Conservation (phyloP, 2,888 invertebrate species). For the Myathropa florea region DNA sequence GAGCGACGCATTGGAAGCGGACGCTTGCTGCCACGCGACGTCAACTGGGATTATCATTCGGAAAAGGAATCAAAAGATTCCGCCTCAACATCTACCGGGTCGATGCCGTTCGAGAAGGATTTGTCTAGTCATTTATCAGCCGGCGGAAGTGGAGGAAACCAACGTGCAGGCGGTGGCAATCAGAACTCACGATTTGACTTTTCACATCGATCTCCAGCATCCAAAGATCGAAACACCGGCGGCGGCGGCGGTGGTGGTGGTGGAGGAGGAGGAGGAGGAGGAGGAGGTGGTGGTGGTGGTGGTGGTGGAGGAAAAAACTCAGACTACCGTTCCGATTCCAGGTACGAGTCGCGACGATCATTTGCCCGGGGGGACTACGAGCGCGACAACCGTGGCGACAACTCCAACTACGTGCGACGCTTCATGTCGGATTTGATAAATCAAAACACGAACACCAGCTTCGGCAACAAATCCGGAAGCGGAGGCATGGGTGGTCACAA, state of each 20-base stretch:
- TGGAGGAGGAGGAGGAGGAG: no score
- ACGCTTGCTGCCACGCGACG: conserved; percentile 85
- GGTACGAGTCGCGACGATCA: conserved; percentile 64
- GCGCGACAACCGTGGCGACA: conserved; percentile 66
- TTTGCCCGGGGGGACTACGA: conserved; percentile 70
- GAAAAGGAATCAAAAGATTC: conserved; percentile 64
- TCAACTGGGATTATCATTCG: conserved; percentile 81
- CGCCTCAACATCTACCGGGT: conserved; percentile 68
- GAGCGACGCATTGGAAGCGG: conserved; percentile 91
- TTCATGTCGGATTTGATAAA: conserved; percentile 71
- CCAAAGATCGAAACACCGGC: conserved; percentile 38
- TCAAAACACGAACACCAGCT: conserved; percentile 54
- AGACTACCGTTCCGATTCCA: conserved; percentile 46
- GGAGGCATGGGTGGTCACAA: conserved; percentile 76
- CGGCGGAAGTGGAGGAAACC: background rate
- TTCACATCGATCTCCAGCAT: conserved; percentile 50
- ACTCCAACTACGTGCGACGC: conserved; percentile 70
- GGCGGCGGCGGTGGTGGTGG: background rate
- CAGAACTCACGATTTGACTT: conserved; percentile 36
- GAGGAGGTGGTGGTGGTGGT: background rate
- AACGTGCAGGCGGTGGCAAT: background rate
- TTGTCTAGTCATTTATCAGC: conserved; percentile 71
- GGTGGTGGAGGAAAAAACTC: conserved; percentile 43
- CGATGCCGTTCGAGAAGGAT: conserved; percentile 72
- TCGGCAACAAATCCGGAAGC: conserved; percentile 45